Base-by-base conservation (phyloP, 2,113 vertebrate species). In the Trematocara stigmaticum region DNA sequence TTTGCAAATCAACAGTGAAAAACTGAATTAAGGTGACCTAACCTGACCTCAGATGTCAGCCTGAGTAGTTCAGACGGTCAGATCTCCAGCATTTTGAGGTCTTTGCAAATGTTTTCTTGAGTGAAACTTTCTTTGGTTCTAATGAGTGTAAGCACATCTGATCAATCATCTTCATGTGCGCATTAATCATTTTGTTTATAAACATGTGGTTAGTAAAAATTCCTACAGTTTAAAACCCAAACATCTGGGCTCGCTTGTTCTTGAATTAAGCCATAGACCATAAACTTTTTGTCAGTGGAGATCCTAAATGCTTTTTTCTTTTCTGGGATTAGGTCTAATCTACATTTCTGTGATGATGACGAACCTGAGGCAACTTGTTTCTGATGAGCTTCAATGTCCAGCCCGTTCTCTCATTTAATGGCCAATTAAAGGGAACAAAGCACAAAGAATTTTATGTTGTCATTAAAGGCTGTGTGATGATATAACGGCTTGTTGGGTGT, bases 1-100 rank as follows among this genome's bases (percentile, higher is more conserved):
- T 85, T 85, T 87, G 35, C 51, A 82, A 88, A 88, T 51, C 6
- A 85, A 78, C 69, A 55, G 52, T 59, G 80, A 84, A 53, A 74
- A 56, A 23, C 31, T 29, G 26, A 16, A 18, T 42, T 6, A 81
- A 29, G 52, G 10, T 42, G 23, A 85, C 64, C 40, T 51, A 12
- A 26, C 2, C 55, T 71, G 40, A 82, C 85, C 83, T 78, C 76
- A 7, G 69, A 29, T 59, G 53, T 71, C 18, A 85, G 61, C 79
- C 29, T 74, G 5, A 51, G 52, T 49, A 59, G 47, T 45, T 78
- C 49, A 40, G 15, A 55, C 10, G 18, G n/a, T 81, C 5, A 2
- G 2, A 11, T 10, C 29, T 34, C 10, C 9, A 29, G 9, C n/a
- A 40, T 20, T 86, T 45, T n/a, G 12, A 74, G 6, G 66, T 42